These are phyloP conservation scores for Cydia pomonella DNA, from an alignment of 1,140 invertebrate species.

Conservation along the genomic window DNA sequence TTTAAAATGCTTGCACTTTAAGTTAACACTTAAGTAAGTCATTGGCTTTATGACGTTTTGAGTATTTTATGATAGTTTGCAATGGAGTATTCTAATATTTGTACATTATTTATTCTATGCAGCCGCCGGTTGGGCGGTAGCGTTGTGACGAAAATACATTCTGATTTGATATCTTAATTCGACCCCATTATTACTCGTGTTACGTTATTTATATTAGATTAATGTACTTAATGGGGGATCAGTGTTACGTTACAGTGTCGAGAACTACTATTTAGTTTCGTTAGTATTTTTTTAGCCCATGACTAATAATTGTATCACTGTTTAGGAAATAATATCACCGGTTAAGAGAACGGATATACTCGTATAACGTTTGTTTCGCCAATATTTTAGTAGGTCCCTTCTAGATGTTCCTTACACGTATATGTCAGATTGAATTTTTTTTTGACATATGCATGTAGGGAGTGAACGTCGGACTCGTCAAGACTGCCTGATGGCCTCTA, in stretches of 20 bases:
- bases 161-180: not conserved
- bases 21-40: slow-evolving; percentile 20
- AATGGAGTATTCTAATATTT: not conserved
- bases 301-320: slow-evolving; percentile 3
- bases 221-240: slow-evolving; percentile 28
- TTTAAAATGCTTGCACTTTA: slow-evolving; percentile 28
- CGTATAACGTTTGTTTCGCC: not conserved
- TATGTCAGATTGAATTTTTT: not conserved
- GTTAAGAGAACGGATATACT: not conserved
- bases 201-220: slow-evolving; percentile 28
- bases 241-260: slow-evolving; percentile 13
- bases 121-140: not conserved
- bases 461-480: not conserved
- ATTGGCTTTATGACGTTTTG: slow-evolving; percentile 6
- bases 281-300: not conserved
- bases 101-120: not conserved
- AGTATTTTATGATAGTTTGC: slow-evolving; percentile 9
- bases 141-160: not conserved
- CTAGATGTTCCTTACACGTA: not conserved
- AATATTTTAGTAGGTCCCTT: not conserved
- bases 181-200: slow-evolving; percentile 21
- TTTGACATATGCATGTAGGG: not conserved
- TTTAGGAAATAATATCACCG: not conserved
- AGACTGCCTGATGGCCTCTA: slow-evolving; percentile 21
- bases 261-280: not conserved